Evolutionary conservation across 2,888 invertebrate genomes (phyloP).

Genomic region (Melinopterus prodromus): DNA sequence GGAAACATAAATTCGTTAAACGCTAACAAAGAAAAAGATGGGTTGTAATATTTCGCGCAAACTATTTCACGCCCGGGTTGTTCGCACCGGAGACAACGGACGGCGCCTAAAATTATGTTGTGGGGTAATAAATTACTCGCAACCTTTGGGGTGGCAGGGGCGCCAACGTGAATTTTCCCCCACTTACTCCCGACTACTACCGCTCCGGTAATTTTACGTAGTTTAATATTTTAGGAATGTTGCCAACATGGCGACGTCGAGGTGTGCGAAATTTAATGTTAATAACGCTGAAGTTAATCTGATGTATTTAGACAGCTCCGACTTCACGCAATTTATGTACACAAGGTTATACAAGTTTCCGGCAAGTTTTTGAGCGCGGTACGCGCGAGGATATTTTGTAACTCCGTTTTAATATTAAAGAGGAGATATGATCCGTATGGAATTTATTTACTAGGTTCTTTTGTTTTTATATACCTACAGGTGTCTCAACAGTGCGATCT

Average conservation of each 20-base stretch:
- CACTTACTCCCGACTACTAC: background rate
- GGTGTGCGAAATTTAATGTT: conserved; percentile 22
- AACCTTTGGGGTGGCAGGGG: background rate
- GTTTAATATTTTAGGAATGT: conserved; percentile 25
- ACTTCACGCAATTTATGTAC: background rate
- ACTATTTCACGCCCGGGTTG: background rate
- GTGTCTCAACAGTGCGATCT: too few relatives aligned
- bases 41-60: background rate
- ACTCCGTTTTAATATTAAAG: background rate
- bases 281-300: conserved; percentile 22
- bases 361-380: background rate
- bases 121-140: background rate
- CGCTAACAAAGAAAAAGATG: background rate
- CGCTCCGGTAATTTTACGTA: conserved; percentile 20
- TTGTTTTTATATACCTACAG: too few relatives aligned
- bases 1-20: conserved; percentile 4
- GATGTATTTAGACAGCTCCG: conserved; percentile 9
- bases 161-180: background rate
- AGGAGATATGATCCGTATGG: background rate
- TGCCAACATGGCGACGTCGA: conserved; percentile 9
- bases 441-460: background rate
- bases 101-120: background rate
- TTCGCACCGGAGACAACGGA: conserved; percentile 4
- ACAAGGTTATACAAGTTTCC: background rate
- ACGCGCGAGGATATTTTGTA: background rate